Conservation (phyloP, 2,888 invertebrate species). For the Enoplolaimus lenunculus region DNA sequence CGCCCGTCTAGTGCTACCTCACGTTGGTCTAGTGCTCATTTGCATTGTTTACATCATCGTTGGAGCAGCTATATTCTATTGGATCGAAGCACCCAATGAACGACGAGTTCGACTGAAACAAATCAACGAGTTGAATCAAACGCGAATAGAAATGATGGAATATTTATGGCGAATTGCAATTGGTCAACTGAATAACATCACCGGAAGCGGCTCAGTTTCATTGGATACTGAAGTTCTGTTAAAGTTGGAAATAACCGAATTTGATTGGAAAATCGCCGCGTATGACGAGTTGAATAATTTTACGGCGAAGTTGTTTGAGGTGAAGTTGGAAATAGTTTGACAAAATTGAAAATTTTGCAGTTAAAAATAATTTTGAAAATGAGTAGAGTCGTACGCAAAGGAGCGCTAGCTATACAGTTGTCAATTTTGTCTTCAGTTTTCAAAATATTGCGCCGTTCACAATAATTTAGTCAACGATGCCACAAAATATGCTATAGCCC, state of each 20-base stretch:
- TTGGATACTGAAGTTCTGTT: too few species aligned
- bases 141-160: conserved; percentile 8
- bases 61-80: conserved; percentile 19
- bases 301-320: background rate
- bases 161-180: background rate
- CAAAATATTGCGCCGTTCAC: too few species aligned
- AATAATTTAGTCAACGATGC: too few species aligned
- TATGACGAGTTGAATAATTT: background rate
- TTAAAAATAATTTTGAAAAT: too few species aligned
- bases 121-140: background rate
- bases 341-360: too few species aligned
- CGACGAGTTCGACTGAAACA: background rate
- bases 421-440: too few species aligned
- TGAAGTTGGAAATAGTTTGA: too few species aligned
- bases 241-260: too few species aligned
- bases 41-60: conserved; percentile 20
- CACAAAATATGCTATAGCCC: too few species aligned
- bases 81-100: conserved; percentile 22
- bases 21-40: conserved; percentile 21
- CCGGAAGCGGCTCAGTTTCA: too few species aligned
- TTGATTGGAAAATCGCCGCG: background rate
- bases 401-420: too few species aligned
- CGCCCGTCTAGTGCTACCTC: conserved; percentile 20
- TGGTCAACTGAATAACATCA: background rate
- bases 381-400: too few species aligned